phyloP scores from a whole-genome alignment of 2,113 vertebrate genomes.

The Tachuris rubrigastra region DNA sequence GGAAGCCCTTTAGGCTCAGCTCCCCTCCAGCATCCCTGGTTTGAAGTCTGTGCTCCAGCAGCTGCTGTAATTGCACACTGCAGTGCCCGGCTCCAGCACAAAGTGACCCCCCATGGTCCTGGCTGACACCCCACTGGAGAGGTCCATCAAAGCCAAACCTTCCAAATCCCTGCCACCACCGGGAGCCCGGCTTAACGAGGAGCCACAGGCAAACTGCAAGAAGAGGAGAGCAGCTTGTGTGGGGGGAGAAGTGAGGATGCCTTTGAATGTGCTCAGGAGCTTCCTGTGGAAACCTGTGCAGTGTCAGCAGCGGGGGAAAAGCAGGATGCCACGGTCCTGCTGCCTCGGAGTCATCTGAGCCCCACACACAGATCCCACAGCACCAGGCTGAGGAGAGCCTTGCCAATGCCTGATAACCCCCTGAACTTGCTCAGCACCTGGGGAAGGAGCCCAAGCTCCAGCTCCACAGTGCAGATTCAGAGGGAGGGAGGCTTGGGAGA shows the following conservation, averaged over 20 bases:
- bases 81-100: not conserved
- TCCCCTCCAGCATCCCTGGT: not conserved
- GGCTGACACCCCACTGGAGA: not conserved
- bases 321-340: rapidly evolving
- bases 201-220: not conserved
- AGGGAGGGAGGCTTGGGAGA: not conserved
- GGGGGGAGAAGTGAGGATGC: rapidly evolving
- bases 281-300: not conserved
- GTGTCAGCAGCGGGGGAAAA: not conserved
- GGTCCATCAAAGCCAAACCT: conserved; percentile 1
- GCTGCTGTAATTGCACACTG: not conserved
- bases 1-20: not conserved
- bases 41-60: conserved; percentile 16
- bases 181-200: not conserved
- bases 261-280: not conserved
- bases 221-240: not conserved
- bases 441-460: not conserved
- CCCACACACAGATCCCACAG: not conserved
- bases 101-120: not conserved
- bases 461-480: not conserved
- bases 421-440: rapidly evolving
- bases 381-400: not conserved
- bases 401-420: not conserved
- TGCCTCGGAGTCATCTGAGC: not conserved
- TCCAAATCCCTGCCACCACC: not conserved